These are phyloP conservation scores for Gymnorhina tibicen DNA, from an alignment of 2,113 vertebrate genomes.

Conservation along the genomic window DNA sequence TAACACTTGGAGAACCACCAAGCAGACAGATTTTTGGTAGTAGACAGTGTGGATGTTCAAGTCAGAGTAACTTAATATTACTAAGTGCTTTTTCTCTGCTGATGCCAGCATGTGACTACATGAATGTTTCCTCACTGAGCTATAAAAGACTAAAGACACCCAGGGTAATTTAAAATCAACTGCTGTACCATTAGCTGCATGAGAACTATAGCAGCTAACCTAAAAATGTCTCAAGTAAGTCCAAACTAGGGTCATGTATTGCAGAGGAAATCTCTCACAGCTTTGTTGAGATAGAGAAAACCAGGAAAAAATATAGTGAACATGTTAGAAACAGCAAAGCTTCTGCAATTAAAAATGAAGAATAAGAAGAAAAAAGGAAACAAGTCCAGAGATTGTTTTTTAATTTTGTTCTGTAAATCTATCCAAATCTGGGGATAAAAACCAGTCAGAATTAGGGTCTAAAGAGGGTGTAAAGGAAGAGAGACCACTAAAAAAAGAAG, in stretches of 20 bases:
- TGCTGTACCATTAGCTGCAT: background rate
- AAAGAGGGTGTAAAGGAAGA: background rate
- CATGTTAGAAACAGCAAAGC: background rate
- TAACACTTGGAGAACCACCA: background rate
- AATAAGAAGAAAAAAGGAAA: background rate
- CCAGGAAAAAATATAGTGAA: background rate
- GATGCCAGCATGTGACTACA: background rate
- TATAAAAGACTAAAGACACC: background rate
- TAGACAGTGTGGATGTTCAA: background rate
- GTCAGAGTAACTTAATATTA: background rate
- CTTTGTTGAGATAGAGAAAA: background rate
- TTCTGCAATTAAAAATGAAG: background rate
- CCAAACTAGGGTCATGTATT: background rate
- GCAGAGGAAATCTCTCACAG: background rate
- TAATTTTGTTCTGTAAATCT: background rate
- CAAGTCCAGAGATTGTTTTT: background rate
- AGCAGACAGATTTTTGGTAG: background rate
- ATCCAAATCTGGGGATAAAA: background rate
- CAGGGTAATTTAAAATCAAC: background rate
- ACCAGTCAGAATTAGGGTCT: background rate
- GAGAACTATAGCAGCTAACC: background rate
- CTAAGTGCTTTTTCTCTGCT: background rate
- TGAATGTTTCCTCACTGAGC: background rate
- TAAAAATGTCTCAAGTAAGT: background rate
- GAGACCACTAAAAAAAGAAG: background rate